Evolutionary conservation across 2,888 invertebrate species (phyloP).

Genomic region (Limnephilus auricula): DNA sequence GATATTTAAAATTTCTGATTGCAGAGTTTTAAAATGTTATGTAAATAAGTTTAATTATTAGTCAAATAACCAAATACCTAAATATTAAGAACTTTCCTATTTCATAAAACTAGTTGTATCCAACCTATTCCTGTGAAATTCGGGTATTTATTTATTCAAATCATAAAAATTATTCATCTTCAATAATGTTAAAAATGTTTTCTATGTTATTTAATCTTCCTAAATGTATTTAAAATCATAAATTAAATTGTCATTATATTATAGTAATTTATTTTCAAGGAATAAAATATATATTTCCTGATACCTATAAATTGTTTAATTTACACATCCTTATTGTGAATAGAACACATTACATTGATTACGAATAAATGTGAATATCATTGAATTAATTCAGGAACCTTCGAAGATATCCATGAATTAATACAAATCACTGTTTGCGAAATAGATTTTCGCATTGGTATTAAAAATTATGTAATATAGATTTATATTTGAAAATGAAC

Average conservation of each 20-base stretch:
- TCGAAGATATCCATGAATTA: not conserved
- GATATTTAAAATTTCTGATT: not conserved
- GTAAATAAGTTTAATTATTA: not conserved
- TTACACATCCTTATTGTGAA: not conserved
- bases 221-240: slow-evolving; percentile 2
- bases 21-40: not conserved
- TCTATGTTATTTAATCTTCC: not conserved
- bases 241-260: not conserved
- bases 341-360: not conserved
- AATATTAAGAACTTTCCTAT: not conserved
- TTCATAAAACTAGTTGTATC: not conserved
- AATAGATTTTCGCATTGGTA: not conserved
- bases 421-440: not conserved
- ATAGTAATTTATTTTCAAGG: not conserved
- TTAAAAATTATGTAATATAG: not conserved
- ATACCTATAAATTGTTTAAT: not conserved
- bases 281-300: not conserved
- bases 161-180: not conserved
- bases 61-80: slow-evolving; percentile 2
- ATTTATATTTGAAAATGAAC: not conserved
- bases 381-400: not conserved
- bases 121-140: not conserved
- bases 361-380: not conserved
- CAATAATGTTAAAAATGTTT: not conserved
- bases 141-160: not conserved